These are phyloP conservation scores for Lepus americanus DNA, from an alignment of 2,113 vertebrate genomes.

Conservation along the genomic window DNA sequence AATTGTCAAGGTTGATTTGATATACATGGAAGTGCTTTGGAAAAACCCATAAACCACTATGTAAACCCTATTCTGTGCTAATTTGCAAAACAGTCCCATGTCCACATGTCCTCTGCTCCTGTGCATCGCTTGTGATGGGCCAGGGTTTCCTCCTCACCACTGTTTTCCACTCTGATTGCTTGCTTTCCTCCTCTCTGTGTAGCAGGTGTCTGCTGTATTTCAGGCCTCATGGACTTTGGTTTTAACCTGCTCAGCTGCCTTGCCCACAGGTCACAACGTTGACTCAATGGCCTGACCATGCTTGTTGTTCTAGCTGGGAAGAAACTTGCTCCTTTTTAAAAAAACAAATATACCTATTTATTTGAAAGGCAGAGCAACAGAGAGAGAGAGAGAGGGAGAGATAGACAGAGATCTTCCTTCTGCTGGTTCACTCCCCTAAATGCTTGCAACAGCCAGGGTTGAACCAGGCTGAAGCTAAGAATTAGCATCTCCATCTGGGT, in stretches of 20 bases:
- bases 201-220: background rate
- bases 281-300: background rate
- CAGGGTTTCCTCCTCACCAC: background rate
- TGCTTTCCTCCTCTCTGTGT: background rate
- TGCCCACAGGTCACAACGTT: background rate
- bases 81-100: background rate
- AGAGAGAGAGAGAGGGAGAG: too few relatives aligned
- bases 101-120: background rate
- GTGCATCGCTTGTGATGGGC: accelerated
- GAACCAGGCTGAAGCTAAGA: too few relatives aligned
- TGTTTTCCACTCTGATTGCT: background rate
- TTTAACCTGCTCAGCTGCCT: background rate
- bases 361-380: too few relatives aligned
- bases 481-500: too few relatives aligned
- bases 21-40: background rate
- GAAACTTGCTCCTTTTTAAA: background rate
- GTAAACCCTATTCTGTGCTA: background rate
- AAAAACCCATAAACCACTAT: background rate
- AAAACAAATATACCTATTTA: too few relatives aligned
- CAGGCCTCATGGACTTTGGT: background rate
- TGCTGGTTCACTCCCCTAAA: too few relatives aligned
- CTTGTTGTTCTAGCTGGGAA: background rate
- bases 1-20: background rate
- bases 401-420: too few relatives aligned
- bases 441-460: too few relatives aligned